These are phyloP conservation scores for Leptinotarsa texana DNA, from an alignment of 1,140 invertebrate genomes.

Conservation along the genomic window DNA sequence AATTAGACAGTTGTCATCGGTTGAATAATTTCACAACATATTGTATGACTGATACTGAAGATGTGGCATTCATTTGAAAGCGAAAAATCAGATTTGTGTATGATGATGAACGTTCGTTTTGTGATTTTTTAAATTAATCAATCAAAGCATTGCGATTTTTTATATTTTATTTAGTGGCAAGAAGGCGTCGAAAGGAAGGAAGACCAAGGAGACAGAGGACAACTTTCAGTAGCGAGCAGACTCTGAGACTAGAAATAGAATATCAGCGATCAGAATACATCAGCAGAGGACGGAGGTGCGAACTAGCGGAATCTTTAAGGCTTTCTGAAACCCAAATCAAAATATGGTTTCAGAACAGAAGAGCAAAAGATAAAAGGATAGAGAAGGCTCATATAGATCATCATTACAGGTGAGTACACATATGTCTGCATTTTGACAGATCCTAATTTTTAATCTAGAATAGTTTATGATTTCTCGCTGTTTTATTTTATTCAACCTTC, in stretches of 20 bases:
- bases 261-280: conserved; percentile 91
- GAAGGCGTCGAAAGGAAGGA: conserved; percentile 82
- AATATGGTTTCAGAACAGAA: conserved; percentile 95
- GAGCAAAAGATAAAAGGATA: conserved; percentile 94
- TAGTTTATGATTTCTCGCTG: background rate
- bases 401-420: conserved; percentile 78
- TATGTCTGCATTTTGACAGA: background rate
- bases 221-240: conserved; percentile 93
- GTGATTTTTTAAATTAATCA: no score
- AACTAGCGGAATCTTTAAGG: conserved; percentile 79
- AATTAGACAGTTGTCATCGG: no score
- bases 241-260: conserved; percentile 85
- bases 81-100: no score
- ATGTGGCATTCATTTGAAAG: no score
- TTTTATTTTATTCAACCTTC: conserved; percentile 8
- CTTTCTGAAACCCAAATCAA: conserved; percentile 94
- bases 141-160: no score
- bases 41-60: no score
- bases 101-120: no score
- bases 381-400: conserved; percentile 95
- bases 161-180: conserved; percentile 67
- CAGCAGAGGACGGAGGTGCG: conserved; percentile 80
- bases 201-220: conserved; percentile 86
- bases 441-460: background rate
- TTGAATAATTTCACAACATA: no score